phyloP scores from a whole-genome alignment of 2,797 vertebrate genomes.

The Luscinia megarhynchos region DNA sequence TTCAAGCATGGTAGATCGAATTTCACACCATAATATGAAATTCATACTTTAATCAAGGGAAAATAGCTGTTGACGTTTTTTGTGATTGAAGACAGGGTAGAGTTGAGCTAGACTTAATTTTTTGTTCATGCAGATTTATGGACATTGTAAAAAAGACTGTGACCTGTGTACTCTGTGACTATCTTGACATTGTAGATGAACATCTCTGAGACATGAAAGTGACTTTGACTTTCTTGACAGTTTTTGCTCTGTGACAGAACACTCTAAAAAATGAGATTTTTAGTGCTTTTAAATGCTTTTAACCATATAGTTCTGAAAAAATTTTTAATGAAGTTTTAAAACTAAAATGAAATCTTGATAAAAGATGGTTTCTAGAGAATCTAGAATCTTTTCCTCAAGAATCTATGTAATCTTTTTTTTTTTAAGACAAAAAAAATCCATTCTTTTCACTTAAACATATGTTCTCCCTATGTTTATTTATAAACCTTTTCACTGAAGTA shows the following conservation, averaged over 20 bases:
- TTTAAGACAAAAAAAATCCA: accelerated
- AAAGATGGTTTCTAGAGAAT: neutral
- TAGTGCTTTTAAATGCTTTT: neutral
- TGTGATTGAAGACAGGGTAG: neutral
- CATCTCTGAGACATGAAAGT: neutral
- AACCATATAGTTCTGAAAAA: neutral
- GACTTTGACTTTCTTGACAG: neutral
- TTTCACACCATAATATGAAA: neutral
- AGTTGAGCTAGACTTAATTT: neutral
- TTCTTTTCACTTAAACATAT: neutral
- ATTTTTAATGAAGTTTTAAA: neutral
- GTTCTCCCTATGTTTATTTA: neutral
- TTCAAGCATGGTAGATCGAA: neutral
- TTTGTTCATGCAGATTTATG: neutral
- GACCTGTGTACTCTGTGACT: neutral
- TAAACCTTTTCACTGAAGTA: neutral
- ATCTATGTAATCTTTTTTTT: neutral
- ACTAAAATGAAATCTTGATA: accelerated
- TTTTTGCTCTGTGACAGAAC: neutral
- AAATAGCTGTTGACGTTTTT: neutral
- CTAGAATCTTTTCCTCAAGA: neutral
- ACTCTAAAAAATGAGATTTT: neutral
- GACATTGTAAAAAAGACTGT: accelerated
- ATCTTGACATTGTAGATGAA: neutral
- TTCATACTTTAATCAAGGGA: neutral